Evolutionary conservation across 2,888 invertebrate species (phyloP), one percentile per base, ranked within the genome.

Genomic region (Rotaria sp.): DNA sequence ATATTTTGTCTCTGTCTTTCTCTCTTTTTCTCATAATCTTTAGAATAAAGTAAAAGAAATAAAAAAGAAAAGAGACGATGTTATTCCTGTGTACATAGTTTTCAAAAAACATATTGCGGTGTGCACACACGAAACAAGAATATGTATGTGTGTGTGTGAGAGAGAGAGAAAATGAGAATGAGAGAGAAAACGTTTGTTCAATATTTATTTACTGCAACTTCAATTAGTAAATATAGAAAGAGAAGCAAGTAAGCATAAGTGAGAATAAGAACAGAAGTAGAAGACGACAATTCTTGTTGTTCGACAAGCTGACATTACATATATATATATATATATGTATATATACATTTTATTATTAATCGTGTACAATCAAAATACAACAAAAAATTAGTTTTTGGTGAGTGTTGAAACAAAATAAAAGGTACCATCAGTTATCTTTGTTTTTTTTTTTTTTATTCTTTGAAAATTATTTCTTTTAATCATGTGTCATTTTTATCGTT

Each of bases 401-500:
- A 57, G 57, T 57, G 57, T 57, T 57, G 11, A 57, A 57, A 26
- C 5, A 57, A n/a, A 57, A 11, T 2, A 50, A n/a, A n/a, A 57
- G 10, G 1, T n/a, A 10, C 4, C 7, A n/a, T 11, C n/a, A n/a
- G n/a, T 57, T 57, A n/a, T 3, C n/a, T n/a, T n/a, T n/a, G n/a
- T n/a, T n/a, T n/a, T n/a, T n/a, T n/a, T n/a, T n/a, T n/a, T n/a
- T 26, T n/a, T 26, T 7, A n/a, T 57, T 57, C 57, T 57, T 57
- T 57, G 57, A 57, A 57, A 57, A 57, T 55, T 24, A 57, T 57
- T 57, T 57, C 57, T 57, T 57, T 57, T 57, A 57, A 57, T 57
- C 57, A n/a, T 57, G 57, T 57, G 57, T n/a, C n/a, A 57, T 26
- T 67, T 67, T 67, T 67, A 67, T 67, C 30, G 67, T 67, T 67